phyloP scores from a whole-genome alignment of 2,113 vertebrate genomes.

The Burhinus bistriatus region DNA sequence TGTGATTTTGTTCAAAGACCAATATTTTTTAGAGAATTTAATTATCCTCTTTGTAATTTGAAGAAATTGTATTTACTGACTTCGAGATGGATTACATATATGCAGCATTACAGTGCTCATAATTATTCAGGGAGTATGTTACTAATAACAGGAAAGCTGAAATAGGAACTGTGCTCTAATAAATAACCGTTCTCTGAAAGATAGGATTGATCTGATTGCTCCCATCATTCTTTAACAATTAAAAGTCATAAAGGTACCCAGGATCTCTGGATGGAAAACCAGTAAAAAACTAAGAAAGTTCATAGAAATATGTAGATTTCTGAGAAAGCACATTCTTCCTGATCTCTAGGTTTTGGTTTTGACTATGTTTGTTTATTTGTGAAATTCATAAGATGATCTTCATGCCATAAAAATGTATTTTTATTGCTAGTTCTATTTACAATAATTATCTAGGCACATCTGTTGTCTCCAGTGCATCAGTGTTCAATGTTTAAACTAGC shows the following conservation, averaged over 20 bases:
- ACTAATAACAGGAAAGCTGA: background rate
- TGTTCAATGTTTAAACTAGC: constrained; percentile 20
- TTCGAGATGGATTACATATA: background rate
- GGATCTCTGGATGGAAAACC: background rate
- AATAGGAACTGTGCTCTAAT: background rate
- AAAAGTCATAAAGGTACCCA: background rate
- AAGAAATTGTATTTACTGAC: background rate
- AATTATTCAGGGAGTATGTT: background rate
- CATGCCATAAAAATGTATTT: background rate
- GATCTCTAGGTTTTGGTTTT: background rate
- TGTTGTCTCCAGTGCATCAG: background rate
- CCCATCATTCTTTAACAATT: background rate
- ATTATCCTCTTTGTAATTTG: background rate
- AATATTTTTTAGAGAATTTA: background rate
- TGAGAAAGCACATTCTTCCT: background rate
- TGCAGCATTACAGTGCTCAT: background rate
- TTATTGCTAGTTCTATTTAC: background rate
- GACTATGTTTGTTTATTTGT: background rate
- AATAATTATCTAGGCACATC: background rate
- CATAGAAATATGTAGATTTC: background rate
- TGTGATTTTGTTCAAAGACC: background rate
- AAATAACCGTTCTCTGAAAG: background rate
- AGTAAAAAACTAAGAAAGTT: background rate
- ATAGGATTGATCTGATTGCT: background rate
- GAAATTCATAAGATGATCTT: background rate